A percentile compares a stretch with the other conserved stretches of the same genome.
Conservation (phyloP, 2,888 invertebrate genomes). For the Philhelius pedissequus region DNA sequence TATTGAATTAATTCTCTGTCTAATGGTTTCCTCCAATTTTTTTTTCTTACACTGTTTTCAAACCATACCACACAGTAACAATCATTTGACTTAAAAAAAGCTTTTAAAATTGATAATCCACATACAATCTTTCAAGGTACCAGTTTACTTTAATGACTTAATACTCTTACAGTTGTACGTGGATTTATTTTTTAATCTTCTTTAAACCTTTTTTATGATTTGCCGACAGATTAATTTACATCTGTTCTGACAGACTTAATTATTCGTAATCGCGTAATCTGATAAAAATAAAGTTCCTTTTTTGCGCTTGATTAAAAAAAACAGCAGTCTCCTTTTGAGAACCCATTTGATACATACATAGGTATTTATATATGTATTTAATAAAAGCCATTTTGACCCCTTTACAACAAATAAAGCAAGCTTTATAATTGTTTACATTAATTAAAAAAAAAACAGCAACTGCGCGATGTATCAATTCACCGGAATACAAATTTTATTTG, state of each 20-base stretch:
- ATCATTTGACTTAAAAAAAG: neutral
- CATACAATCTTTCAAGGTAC: neutral
- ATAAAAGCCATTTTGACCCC: neutral
- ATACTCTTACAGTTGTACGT: neutral
- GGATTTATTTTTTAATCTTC: neutral
- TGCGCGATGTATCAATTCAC: neutral
- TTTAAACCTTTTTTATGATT: neutral
- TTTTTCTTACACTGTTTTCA: too few species aligned
- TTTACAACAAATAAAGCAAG: neutral
- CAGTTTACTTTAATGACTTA: neutral
- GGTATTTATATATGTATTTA: neutral
- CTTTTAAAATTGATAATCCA: neutral
- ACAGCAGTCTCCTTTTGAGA: neutral
- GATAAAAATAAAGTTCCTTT: neutral
- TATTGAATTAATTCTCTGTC: too few species aligned
- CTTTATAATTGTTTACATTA: constrained; percentile 25
- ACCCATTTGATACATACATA: neutral
- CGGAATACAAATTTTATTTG: neutral
- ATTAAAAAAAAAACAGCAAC: neutral
- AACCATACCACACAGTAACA: too few species aligned
- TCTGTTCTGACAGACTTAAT: neutral
- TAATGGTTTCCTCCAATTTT: too few species aligned
- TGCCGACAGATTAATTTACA: constrained; percentile 1
- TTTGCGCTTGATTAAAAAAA: neutral
- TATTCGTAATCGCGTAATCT: neutral